phyloP scores from a whole-genome alignment of 1,140 invertebrate species.

The silkworm (Bombyx mori) region DNA sequence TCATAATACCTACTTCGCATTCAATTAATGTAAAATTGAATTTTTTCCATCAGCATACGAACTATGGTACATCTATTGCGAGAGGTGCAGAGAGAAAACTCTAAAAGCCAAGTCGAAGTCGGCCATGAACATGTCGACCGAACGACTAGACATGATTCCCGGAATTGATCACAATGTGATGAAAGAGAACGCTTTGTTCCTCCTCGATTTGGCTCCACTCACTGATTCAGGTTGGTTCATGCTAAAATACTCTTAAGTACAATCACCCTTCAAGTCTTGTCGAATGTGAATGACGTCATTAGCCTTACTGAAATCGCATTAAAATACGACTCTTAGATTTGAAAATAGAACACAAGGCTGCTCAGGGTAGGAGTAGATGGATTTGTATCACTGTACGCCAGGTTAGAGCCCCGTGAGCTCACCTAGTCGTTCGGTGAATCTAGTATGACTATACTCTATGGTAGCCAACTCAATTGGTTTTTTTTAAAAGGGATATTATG shows the following conservation, averaged over 20 bases:
- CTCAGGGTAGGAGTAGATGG: too few relatives aligned
- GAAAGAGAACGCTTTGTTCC: conserved; percentile 94
- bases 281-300: too few relatives aligned
- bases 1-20: too few relatives aligned
- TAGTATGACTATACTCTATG: too few relatives aligned
- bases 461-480: too few relatives aligned
- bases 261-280: not conserved
- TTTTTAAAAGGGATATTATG: too few relatives aligned
- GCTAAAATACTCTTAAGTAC: not conserved
- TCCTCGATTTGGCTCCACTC: conserved; percentile 89
- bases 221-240: conserved; percentile 62
- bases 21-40: not conserved
- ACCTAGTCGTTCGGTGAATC: too few relatives aligned
- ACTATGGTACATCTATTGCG: conserved; percentile 94
- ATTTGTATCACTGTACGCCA: too few relatives aligned
- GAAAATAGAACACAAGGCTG: too few relatives aligned
- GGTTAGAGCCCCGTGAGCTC: not conserved
- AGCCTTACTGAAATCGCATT: too few relatives aligned
- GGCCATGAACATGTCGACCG: conserved; percentile 26
- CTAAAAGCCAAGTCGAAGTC: conserved; percentile 34
- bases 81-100: conserved; percentile 85
- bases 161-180: conserved; percentile 84
- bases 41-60: conserved; percentile 72
- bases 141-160: conserved; percentile 33
- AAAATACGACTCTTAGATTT: too few relatives aligned